A percentile compares a stretch with the other conserved stretches of the same genome.
Conservation (phyloP, 2,113 vertebrate species). For the Ammodytes marinus region DNA sequence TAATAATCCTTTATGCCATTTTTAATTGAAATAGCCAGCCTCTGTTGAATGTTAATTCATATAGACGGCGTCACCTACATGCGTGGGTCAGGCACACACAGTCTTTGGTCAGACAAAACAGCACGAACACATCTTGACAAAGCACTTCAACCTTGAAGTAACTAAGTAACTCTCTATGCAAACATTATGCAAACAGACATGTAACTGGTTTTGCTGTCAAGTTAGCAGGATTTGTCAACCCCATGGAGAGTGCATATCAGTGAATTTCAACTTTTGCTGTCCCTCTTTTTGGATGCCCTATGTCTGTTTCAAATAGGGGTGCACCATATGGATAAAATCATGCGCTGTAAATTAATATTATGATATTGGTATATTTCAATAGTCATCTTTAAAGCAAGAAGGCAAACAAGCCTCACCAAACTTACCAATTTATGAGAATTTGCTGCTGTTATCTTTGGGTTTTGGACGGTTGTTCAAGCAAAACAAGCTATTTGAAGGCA, state of each 20-base stretch:
- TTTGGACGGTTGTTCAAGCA: background rate
- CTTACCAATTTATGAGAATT: background rate
- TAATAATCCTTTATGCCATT: conserved; percentile 41
- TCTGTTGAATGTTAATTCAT: conserved; percentile 15
- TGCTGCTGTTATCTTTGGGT: background rate
- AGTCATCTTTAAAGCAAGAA: background rate
- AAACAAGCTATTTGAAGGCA: background rate
- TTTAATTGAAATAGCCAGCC: conserved; percentile 37
- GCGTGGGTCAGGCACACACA: too few relatives aligned
- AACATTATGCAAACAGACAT: background rate
- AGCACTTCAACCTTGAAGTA: conserved; percentile 1
- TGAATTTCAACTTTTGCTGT: background rate
- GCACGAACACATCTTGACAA: background rate
- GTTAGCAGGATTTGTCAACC: background rate
- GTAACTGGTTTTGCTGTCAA: background rate
- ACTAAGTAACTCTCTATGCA: conserved; percentile 11
- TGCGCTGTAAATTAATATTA: background rate
- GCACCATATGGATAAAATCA: background rate
- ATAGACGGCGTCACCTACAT: background rate
- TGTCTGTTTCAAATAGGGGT: background rate
- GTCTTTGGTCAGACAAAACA: background rate
- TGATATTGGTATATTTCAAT: background rate
- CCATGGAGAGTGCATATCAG: background rate
- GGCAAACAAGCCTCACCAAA: too few relatives aligned
- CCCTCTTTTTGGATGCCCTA: background rate